Evolutionary conservation across 2,797 vertebrate species (phyloP), one percentile per base, ranked within the genome.

Genomic region (Sebastes umbrosus): DNA sequence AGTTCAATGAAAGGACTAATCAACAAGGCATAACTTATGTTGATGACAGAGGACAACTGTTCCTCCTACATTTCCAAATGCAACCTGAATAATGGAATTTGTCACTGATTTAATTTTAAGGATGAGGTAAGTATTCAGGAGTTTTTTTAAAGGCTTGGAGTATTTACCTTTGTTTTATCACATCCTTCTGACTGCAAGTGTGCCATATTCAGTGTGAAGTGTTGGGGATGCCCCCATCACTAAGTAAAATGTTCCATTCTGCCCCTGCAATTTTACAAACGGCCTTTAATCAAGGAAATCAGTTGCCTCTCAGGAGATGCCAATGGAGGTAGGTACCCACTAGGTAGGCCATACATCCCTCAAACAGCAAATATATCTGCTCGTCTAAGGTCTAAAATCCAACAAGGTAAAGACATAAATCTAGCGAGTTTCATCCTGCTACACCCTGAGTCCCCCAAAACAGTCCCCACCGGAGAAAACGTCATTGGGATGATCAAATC

Each of bases 321-420:
- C 43, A 50, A 50, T 20, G 43, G 14, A 50, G 16, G 43, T 18
- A 50, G 16, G 16, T 50, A 20, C 43, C 43, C 43, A 50, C 43
- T 50, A 50, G 43, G 0, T 50, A 50, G 43, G 1, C 43, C 43
- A 50, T 50, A 0, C 16, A 50, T 50, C 0, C 43, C 43, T 50
- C 16, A 50, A 50, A 50, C 43, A 50, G 43, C 43, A 50, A 50
- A 50, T 50, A 50, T 16, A 20, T 50, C 43, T 50, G 16, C 43
- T 50, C 0, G 7, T 20, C 16, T 18, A 50, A 50, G 43, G 43
- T 50, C 43, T 50, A 50, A 50, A 50, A 50, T 20, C 16, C 43
- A 46, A 46, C 43, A 46, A 18, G 16, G 16, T 18, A 46, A 46
- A 46, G 43, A 18, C 43, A 46, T 46, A 46, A 18, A 46, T 46